These are phyloP conservation scores for Oscheius sp. DNA, from an alignment of 2,888 invertebrate species.

Conservation along the genomic window DNA sequence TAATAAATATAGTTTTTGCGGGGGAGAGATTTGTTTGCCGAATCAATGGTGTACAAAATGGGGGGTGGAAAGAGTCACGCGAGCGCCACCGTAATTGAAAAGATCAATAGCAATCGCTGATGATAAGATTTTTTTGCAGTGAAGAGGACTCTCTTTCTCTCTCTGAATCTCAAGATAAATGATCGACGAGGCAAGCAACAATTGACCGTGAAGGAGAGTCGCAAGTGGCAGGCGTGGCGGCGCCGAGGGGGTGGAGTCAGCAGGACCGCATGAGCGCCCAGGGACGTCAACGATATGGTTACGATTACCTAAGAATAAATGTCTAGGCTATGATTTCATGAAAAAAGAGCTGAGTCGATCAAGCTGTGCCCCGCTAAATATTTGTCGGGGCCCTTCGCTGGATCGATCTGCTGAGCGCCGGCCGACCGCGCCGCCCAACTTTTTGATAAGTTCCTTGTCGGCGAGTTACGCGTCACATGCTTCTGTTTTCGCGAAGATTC, in stretches of 20 bases:
- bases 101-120: too few relatives aligned
- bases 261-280: not conserved
- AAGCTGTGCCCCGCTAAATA: slow-evolving; percentile 21
- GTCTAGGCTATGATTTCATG: too few relatives aligned
- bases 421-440: slow-evolving; percentile 34
- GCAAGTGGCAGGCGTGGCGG: slow-evolving; percentile 24
- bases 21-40: not conserved
- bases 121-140: too few relatives aligned
- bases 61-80: slow-evolving; percentile 16
- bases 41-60: not conserved
- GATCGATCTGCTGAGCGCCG: slow-evolving; percentile 33
- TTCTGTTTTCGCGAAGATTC: slow-evolving; percentile 5
- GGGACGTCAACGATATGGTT: not conserved
- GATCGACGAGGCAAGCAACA: too few relatives aligned
- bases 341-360: too few relatives aligned
- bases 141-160: too few relatives aligned
- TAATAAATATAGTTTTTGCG: not conserved
- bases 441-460: slow-evolving; percentile 32
- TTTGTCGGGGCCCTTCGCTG: slow-evolving; percentile 16
- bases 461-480: slow-evolving; percentile 9
- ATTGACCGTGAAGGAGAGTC: slow-evolving; percentile 19
- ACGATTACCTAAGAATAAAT: too few relatives aligned
- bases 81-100: not conserved
- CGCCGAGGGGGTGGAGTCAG: slow-evolving; percentile 18
- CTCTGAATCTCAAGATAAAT: too few relatives aligned